These are phyloP conservation scores for Watsonalla cultraria DNA, from an alignment of 2,888 invertebrate species.

Conservation along the genomic window DNA sequence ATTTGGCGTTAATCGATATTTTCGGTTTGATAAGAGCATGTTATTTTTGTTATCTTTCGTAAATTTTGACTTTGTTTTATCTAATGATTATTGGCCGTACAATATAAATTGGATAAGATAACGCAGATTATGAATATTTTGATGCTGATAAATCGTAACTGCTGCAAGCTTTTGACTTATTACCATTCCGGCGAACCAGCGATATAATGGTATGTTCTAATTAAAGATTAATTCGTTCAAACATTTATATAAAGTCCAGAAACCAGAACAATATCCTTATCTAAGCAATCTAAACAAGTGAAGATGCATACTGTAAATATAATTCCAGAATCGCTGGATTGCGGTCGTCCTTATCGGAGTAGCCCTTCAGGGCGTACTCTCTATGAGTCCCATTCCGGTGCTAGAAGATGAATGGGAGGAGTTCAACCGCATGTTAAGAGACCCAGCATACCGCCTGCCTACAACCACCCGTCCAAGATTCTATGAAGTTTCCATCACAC, in stretches of 20 bases:
- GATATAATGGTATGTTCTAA: constrained; percentile 50
- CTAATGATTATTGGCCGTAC: constrained; percentile 24
- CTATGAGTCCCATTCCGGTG: constrained; percentile 50
- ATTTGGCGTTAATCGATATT: background rate
- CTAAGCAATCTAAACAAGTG: background rate
- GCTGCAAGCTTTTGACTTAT: constrained; percentile 16
- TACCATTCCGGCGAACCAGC: constrained; percentile 37
- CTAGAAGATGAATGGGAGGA: constrained; percentile 57
- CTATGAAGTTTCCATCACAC: constrained; percentile 75
- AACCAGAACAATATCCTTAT: background rate
- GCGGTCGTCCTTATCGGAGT: constrained; percentile 36
- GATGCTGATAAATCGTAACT: constrained; percentile 30
- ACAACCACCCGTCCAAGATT: constrained; percentile 63
- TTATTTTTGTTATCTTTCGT: background rate
- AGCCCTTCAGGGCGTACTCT: constrained; percentile 42
- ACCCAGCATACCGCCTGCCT: constrained; percentile 64
- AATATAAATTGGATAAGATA: constrained; percentile 49
- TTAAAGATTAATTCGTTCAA: background rate
- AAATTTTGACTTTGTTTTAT: constrained; percentile 12
- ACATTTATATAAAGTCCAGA: too few relatives aligned
- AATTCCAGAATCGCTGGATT: constrained; percentile 39
- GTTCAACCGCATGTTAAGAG: constrained; percentile 37
- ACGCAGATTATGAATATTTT: constrained; percentile 22
- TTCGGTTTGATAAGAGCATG: background rate
- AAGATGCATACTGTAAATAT: background rate